These are phyloP conservation scores for Muntiacus muntjak DNA, from an alignment of 2,113 vertebrate genomes.

Conservation along the genomic window DNA sequence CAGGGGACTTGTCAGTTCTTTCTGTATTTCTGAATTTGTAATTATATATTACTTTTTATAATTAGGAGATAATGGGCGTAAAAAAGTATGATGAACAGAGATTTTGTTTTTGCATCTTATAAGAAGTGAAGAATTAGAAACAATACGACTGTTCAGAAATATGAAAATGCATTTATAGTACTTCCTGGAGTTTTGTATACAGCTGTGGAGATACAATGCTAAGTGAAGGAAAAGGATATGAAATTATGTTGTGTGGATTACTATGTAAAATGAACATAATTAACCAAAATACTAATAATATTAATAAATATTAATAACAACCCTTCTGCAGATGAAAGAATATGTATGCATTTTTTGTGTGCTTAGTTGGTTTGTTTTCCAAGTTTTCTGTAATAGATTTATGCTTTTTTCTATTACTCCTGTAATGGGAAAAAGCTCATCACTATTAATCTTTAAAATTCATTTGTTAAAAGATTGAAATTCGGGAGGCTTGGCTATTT, in stretches of 20 bases:
- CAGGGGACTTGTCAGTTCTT: not conserved
- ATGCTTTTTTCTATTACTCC: not conserved
- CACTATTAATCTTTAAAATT: not conserved
- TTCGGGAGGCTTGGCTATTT: not conserved
- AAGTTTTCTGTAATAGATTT: not conserved
- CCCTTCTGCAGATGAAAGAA: not conserved
- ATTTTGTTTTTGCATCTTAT: not conserved
- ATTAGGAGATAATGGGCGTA: not conserved
- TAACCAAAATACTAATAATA: not conserved
- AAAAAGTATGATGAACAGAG: not conserved
- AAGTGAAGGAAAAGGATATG: not conserved
- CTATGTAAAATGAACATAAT: not conserved
- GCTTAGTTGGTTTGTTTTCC: not conserved
- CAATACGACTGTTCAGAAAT: not conserved
- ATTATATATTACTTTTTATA: slow-evolving; percentile 1
- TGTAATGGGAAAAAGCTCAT: not conserved
- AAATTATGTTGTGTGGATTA: not conserved
- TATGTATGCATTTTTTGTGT: not conserved
- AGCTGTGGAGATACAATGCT: not conserved
- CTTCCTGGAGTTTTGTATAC: not conserved
- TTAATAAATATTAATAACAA: not conserved
- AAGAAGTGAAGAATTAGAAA: not conserved
- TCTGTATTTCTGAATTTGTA: not conserved
- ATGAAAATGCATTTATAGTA: not conserved
- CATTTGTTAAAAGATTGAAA: slow-evolving; percentile 19